A percentile compares a stretch with the other conserved stretches of the same genome.
phyloP scores from a whole-genome alignment of 2,797 vertebrate genomes.

The Knipowitschia caucasica region DNA sequence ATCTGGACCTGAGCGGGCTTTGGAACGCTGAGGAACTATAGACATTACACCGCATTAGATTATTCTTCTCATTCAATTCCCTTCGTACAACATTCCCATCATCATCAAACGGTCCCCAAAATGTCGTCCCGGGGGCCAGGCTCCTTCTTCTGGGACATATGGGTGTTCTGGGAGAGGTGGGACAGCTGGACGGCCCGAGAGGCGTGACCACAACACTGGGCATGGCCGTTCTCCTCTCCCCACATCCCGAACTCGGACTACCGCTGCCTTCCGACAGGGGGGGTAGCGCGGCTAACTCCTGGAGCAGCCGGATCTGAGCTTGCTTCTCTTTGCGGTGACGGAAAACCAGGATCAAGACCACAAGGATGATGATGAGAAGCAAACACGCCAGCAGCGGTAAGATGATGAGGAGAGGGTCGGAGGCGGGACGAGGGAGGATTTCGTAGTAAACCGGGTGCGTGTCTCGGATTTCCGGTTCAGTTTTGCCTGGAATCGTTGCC shows the following conservation, averaged over 20 bases:
- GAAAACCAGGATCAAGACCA: slow-evolving; percentile 76
- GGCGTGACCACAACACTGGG: slow-evolving; percentile 85
- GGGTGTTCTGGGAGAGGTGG: slow-evolving; percentile 44
- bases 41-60: slow-evolving; percentile 1
- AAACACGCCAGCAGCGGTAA: slow-evolving; percentile 76
- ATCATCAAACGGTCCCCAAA: slow-evolving; percentile 73
- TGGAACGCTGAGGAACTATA: slow-evolving; percentile 24
- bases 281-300: slow-evolving; percentile 54
- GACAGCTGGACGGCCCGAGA: slow-evolving; percentile 64
- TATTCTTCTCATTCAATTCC: slow-evolving; percentile 16
- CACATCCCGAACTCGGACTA: slow-evolving; percentile 49
- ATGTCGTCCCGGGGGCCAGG: slow-evolving; percentile 68
- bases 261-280: slow-evolving; percentile 43
- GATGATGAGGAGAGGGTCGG: slow-evolving; percentile 76
- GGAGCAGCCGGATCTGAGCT: slow-evolving; percentile 60
- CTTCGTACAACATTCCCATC: slow-evolving; percentile 12
- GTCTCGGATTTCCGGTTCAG: slow-evolving; percentile 30
- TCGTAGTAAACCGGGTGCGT: slow-evolving; percentile 47
- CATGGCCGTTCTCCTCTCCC: slow-evolving; percentile 75
- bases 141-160: slow-evolving; percentile 48
- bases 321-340: slow-evolving; percentile 78
- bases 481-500: slow-evolving; percentile 37
- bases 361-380: slow-evolving; percentile 73
- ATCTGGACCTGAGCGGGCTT: slow-evolving; percentile 52
- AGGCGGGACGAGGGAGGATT: slow-evolving; percentile 66